Conservation (phyloP, 2,797 vertebrate species). For the Aphelocoma californica region DNA sequence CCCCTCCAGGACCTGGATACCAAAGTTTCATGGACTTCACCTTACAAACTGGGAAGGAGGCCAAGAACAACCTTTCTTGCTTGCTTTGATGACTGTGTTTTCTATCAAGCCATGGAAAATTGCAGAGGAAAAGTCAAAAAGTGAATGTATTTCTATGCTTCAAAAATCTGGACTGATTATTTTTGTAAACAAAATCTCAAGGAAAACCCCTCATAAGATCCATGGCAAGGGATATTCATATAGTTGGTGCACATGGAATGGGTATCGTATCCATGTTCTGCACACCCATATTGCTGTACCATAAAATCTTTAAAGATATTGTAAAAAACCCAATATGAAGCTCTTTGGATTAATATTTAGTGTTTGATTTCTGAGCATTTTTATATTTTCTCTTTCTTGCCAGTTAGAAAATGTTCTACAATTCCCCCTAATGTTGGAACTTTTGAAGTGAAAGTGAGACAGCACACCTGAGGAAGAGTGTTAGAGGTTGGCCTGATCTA, state of each 20-base stretch:
- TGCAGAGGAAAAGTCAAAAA: constrained; percentile 11
- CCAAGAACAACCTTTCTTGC: constrained; percentile 53
- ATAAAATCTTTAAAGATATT: background rate
- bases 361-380: background rate
- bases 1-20: constrained; percentile 13
- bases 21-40: constrained; percentile 15
- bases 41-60: constrained; percentile 14
- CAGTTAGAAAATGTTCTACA: background rate
- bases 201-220: background rate
- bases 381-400: background rate
- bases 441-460: background rate
- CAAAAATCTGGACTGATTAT: background rate
- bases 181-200: background rate
- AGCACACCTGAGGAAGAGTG: background rate
- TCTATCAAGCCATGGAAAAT: constrained; percentile 24
- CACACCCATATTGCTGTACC: background rate
- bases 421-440: background rate
- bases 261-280: background rate
- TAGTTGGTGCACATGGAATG: background rate
- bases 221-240: background rate
- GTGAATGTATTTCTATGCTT: background rate
- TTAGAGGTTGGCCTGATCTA: background rate
- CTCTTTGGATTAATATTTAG: background rate
- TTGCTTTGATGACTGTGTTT: constrained; percentile 29
- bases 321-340: background rate